phyloP scores from a whole-genome alignment of 2,888 invertebrate species.

The Panorpa germanica region DNA sequence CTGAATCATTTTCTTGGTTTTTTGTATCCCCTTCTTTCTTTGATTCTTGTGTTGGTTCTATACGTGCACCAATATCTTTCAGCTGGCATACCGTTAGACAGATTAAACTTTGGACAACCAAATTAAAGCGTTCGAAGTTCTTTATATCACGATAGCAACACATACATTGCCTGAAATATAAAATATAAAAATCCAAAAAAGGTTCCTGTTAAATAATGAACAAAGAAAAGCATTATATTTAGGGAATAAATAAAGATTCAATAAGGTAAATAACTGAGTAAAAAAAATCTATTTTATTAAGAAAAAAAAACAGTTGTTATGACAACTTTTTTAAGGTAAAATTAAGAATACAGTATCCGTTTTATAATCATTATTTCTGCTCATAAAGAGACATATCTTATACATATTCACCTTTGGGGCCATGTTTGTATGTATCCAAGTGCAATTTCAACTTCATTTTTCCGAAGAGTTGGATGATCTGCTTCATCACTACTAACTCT shows the following conservation, averaged over 20 bases:
- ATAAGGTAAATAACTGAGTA: slow-evolving; percentile 1
- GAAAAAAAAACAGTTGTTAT: too few relatives aligned
- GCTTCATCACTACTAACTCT: slow-evolving; percentile 59
- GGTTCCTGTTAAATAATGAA: slow-evolving; percentile 3
- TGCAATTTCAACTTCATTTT: slow-evolving; percentile 66
- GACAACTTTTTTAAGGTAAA: too few relatives aligned
- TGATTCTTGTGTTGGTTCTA: slow-evolving; percentile 11
- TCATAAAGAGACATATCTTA: slow-evolving; percentile 3
- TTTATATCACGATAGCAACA: slow-evolving; percentile 85
- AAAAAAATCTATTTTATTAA: slow-evolving; percentile 6
- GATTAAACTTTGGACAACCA: slow-evolving; percentile 73
- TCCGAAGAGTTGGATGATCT: slow-evolving; percentile 52
- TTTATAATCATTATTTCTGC: too few relatives aligned
- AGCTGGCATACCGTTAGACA: slow-evolving; percentile 68
- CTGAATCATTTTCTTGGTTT: slow-evolving; percentile 21
- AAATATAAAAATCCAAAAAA: slow-evolving; percentile 11
- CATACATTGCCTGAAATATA: slow-evolving; percentile 69
- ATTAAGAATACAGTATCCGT: too few relatives aligned
- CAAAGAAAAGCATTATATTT: too few relatives aligned
- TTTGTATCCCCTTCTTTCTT: slow-evolving; percentile 15
- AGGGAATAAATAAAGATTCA: background rate
- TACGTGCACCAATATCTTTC: slow-evolving; percentile 33
- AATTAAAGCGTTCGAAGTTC: slow-evolving; percentile 80
- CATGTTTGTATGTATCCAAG: slow-evolving; percentile 74
- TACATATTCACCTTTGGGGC: slow-evolving; percentile 55